phyloP scores from a whole-genome alignment of 2,797 vertebrate species.

The Acipenser transmontanus region DNA sequence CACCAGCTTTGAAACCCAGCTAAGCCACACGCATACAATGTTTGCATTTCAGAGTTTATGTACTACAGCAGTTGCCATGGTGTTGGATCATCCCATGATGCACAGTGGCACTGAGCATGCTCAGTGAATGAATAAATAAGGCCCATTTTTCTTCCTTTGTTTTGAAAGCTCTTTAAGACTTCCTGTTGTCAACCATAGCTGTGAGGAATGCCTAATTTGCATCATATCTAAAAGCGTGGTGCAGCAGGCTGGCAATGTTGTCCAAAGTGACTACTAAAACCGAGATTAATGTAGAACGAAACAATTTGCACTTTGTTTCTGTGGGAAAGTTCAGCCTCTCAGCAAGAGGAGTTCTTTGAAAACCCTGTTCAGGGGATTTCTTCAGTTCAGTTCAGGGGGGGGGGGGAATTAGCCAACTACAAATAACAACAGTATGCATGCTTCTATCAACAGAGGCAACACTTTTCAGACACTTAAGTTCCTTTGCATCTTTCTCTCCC shows the following conservation, averaged over 20 bases:
- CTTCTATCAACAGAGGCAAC: conserved; percentile 29
- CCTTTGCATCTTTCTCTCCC: too few species aligned
- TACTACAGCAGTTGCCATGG: conserved; percentile 43
- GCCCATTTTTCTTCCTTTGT: conserved; percentile 56
- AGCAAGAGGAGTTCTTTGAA: conserved; percentile 34
- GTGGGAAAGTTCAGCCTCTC: conserved; percentile 58
- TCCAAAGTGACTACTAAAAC: conserved; percentile 29
- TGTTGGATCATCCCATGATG: conserved; percentile 41
- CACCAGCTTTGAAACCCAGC: conserved; percentile 7
- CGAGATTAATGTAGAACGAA: conserved; percentile 41
- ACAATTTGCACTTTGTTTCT: conserved; percentile 47
- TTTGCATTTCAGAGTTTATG: conserved; percentile 12
- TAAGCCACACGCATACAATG: conserved; percentile 11
- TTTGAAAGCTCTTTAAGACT: conserved; percentile 38
- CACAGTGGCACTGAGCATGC: conserved; percentile 46
- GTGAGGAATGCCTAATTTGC: conserved; percentile 44
- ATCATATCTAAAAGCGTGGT: conserved; percentile 38
- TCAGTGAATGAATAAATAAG: conserved; percentile 56
- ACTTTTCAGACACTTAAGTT: conserved; percentile 1
- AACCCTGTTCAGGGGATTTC: conserved; percentile 39
- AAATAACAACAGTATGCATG: conserved; percentile 35
- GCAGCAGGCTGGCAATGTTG: conserved; percentile 34
- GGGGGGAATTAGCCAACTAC: conserved; percentile 36
- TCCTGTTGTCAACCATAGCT: conserved; percentile 56
- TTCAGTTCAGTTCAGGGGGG: conserved; percentile 23